phyloP scores from a whole-genome alignment of 1,140 invertebrate genomes.

The Colletes latitarsis region DNA sequence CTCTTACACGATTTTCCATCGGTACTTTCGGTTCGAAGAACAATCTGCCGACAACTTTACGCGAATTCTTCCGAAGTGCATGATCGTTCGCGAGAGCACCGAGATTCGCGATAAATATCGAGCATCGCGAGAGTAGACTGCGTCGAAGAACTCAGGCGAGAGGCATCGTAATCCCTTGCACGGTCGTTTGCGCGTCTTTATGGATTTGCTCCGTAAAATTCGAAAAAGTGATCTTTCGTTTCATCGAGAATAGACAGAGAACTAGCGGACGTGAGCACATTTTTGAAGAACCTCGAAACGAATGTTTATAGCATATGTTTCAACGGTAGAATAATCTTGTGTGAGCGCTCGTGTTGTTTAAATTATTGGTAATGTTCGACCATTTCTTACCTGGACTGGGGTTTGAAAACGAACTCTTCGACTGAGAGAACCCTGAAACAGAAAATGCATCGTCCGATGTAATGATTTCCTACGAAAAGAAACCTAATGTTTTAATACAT shows the following conservation, averaged over 20 bases:
- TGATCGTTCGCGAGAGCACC: neutral
- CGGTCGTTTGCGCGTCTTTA: constrained; percentile 35
- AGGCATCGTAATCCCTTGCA: constrained; percentile 11
- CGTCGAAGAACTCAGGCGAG: constrained; percentile 17
- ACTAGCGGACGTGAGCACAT: neutral
- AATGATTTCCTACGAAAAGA: neutral
- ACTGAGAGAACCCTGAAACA: constrained; percentile 78
- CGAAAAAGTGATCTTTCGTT: constrained; percentile 19
- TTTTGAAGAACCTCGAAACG: too few relatives aligned
- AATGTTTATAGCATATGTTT: neutral
- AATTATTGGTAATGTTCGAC: neutral
- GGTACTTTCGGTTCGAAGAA: too few relatives aligned
- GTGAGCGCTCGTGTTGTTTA: neutral
- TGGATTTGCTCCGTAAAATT: constrained; percentile 24
- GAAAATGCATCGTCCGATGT: constrained; percentile 14
- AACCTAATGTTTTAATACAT: too few relatives aligned
- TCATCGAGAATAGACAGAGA: neutral
- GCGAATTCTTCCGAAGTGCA: neutral
- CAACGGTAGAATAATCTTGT: neutral
- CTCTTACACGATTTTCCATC: neutral
- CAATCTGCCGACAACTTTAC: neutral
- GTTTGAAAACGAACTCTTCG: constrained; percentile 74
- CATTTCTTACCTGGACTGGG: constrained; percentile 73
- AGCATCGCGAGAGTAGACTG: neutral
- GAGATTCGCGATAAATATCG: constrained; percentile 9